A percentile compares a stretch with the other conserved stretches of the same genome.
Evolutionary conservation across 2,888 invertebrate genomes (phyloP).

Genomic region (Napeogenes sylphis): DNA sequence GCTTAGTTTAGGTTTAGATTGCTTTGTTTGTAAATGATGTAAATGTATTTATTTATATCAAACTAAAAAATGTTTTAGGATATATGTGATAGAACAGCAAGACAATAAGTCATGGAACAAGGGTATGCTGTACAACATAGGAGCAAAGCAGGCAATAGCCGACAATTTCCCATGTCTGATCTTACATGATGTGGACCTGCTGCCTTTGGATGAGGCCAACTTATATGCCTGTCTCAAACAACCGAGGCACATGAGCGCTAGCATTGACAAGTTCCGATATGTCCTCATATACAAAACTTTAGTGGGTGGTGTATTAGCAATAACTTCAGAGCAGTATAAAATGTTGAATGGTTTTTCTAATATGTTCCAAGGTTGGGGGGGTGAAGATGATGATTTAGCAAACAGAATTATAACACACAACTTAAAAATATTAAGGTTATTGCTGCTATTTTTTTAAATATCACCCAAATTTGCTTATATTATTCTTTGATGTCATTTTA

Average conservation of each 20-base stretch:
- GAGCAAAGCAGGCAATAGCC: slow-evolving; percentile 85
- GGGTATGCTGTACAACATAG: slow-evolving; percentile 91
- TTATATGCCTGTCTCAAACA: slow-evolving; percentile 87
- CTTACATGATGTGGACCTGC: slow-evolving; percentile 93
- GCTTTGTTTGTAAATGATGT: too few relatives aligned
- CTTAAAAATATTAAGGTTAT: slow-evolving; percentile 48
- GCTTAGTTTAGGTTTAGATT: too few relatives aligned
- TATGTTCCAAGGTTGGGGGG: slow-evolving; percentile 65
- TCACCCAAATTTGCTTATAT: too few relatives aligned
- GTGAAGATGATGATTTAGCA: slow-evolving; percentile 68
- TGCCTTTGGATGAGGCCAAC: slow-evolving; percentile 88
- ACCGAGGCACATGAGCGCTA: slow-evolving; percentile 93
- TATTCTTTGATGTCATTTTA: too few relatives aligned
- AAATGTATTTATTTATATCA: too few relatives aligned
- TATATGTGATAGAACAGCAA: slow-evolving; percentile 90
- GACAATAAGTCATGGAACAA: slow-evolving; percentile 89
- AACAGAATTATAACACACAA: slow-evolving; percentile 43
- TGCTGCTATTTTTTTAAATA: not conserved
- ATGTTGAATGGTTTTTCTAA: slow-evolving; percentile 64
- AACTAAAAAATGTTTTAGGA: slow-evolving; percentile 61
- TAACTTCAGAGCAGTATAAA: slow-evolving; percentile 53
- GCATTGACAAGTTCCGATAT: slow-evolving; percentile 84
- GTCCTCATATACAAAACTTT: slow-evolving; percentile 46
- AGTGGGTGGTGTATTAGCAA: slow-evolving; percentile 64
- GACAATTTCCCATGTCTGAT: slow-evolving; percentile 88